Percentiles rank a stretch among this genome's conserved stretches.
phyloP scores from a whole-genome alignment of 1,140 invertebrate species.

The Zaprionus ornatus region DNA sequence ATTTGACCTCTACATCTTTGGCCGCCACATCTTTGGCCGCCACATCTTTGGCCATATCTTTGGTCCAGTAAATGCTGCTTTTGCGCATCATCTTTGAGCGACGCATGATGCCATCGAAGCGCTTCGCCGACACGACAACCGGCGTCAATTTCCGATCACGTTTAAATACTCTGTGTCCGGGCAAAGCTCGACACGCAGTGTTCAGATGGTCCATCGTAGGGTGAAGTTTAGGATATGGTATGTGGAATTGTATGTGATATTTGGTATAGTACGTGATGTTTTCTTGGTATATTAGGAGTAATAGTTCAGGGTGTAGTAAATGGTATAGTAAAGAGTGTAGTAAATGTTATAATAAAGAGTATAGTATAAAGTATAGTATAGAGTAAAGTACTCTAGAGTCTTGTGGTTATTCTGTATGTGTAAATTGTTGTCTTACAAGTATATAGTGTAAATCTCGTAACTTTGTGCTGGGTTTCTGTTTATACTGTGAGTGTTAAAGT shows the following conservation, averaged over 20 bases:
- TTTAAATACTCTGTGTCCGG: conserved; percentile 9
- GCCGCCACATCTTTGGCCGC: too few relatives aligned
- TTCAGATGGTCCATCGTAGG: not conserved
- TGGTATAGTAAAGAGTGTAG: not conserved
- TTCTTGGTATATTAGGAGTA: not conserved
- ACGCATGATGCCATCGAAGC: conserved; percentile 47
- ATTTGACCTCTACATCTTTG: too few relatives aligned
- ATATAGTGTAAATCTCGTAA: not conserved
- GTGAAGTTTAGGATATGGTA: not conserved
- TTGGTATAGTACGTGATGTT: too few relatives aligned
- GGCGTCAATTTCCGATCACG: conserved; percentile 27
- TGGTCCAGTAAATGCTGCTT: not conserved
- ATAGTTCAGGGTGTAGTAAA: not conserved
- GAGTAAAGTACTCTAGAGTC: not conserved
- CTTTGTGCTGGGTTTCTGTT: not conserved
- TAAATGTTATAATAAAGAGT: not conserved
- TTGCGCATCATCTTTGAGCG: conserved; percentile 32
- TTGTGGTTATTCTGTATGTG: not conserved
- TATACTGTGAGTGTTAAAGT: not conserved
- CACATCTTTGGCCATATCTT: too few relatives aligned
- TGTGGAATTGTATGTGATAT: not conserved
- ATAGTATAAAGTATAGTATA: not conserved
- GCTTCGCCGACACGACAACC: conserved; percentile 57
- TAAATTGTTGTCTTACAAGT: not conserved
- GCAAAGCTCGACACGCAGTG: not conserved